Evolutionary conservation across 2,113 vertebrate species (phyloP), one percentile per base, ranked within the genome.

Genomic region (Phyllopteryx taeniolatus): DNA sequence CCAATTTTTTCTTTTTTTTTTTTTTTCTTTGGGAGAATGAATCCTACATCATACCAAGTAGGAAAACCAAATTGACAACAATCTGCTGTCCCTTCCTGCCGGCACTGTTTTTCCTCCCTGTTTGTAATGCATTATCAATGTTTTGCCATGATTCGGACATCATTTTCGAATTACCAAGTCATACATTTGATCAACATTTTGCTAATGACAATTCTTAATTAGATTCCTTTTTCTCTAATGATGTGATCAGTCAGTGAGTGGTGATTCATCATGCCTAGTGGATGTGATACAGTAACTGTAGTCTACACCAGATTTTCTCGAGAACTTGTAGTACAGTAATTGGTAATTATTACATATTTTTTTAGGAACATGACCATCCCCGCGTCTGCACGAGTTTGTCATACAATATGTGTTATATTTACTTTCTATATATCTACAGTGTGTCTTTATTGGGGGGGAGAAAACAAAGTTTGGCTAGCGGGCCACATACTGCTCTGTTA

Each of bases 141-240:
- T 47, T 66, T 66, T 22, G 42, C 63, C 42, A 65, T 65, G 42
- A 46, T 65, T 65, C 42, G 64, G 64, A 66, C 27, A 66, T 66
- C 64, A 31, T 66, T 66, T 49, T 31, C 64, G 15, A 47, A 66
- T 66, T 66, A 61, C 59, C 62, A 20, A 43, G 11, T 64, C 17
- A 43, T n/a, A 64, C 39, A 44, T 64, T 64, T 60, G 59, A 60
- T 60, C 59, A 33, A 60, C 59, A 60, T 35, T 60, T 60, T 66
- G 64, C 64, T 66, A 66, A 66, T 66, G 64, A 31, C 64, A 66
- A 66, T 31, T 66, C 22, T 27, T 66, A 66, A 66, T 47, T 66
- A 66, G 44, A 66, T 66, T 47, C 13, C 22, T 27, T 44, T 47
- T 47, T 66, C 13, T 14, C 64, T 66, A 66, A 66, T 47, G 43